Evolutionary conservation across 2,797 vertebrate genomes (phyloP), one percentile per base, ranked within the genome.

Genomic region (Typhlichthys subterraneus): DNA sequence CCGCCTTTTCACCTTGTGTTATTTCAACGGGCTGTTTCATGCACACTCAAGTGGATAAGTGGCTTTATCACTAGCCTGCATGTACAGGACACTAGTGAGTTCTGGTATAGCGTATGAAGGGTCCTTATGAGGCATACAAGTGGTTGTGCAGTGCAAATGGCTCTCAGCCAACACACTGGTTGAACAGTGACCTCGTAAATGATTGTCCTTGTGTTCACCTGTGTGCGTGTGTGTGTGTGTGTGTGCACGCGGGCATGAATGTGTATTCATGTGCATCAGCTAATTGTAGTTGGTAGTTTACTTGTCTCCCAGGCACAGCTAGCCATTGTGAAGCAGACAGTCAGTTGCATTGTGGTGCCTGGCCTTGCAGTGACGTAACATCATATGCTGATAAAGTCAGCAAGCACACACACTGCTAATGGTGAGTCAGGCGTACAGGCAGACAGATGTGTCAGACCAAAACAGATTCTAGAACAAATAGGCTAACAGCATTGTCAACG

Each of bases 321-420:
- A 19, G 2, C 73, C 53, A 69, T 69, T 75, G 46, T 78, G 12
- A 54, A 19, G 50, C 53, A 62, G 55, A 49, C 59, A 13, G 33
- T 50, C 23, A 23, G 42, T 68, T 48, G 56, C 29, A 53, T 65
- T 53, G 31, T 55, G 29, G 7, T 61, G 53, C 12, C 53, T 47
- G 53, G 49, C 51, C 60, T 72, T 14, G 13, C 58, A 67, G 73
- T 53, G 5, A 38, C 33, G 8, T 8, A 38, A 38, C 52, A 73
- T 77, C 63, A 55, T 70, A 10, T 72, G 9, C 56, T 66, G 77
- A 77, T 76, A 75, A 76, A 75, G 49, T 76, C 53, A 60, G 60
- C 71, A 75, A 56, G 71, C 63, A 62, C 55, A 63, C 46, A 46
- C 56, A 46, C 45, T 12, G 29, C 17, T 66, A 70, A 78, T 63